Evolutionary conservation across 2,113 vertebrate species (phyloP).

Genomic region (Indicator indicator): DNA sequence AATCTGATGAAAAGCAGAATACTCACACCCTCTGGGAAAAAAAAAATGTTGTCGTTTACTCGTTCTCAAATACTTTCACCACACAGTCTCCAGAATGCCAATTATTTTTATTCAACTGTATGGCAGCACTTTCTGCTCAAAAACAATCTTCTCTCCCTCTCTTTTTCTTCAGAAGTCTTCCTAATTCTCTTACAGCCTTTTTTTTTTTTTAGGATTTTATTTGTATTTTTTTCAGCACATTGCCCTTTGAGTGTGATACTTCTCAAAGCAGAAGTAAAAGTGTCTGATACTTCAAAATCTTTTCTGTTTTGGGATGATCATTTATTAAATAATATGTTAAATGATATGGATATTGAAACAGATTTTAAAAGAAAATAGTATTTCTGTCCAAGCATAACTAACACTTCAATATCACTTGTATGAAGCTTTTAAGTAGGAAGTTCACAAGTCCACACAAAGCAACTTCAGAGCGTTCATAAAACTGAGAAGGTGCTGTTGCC

Average conservation of each 20-base stretch:
- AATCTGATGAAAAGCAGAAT: slow-evolving; percentile 49
- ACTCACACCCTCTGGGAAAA: neutral
- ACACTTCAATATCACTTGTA: neutral
- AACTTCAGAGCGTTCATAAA: neutral
- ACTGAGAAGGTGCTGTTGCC: neutral
- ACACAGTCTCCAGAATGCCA: slow-evolving; percentile 23
- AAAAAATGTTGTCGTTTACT: slow-evolving; percentile 30
- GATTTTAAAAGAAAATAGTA: no score
- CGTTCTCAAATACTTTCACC: slow-evolving; percentile 48
- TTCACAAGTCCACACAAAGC: neutral
- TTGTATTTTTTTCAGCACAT: slow-evolving; percentile 31
- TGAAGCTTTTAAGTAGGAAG: neutral
- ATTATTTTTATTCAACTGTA: slow-evolving; percentile 68
- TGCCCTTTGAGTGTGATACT: slow-evolving; percentile 11
- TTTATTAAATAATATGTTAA: neutral
- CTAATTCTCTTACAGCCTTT: neutral
- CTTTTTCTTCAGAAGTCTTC: slow-evolving; percentile 35
- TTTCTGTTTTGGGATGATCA: neutral
- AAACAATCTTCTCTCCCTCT: slow-evolving; percentile 24
- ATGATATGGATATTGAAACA: no score
- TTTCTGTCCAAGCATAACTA: neutral
- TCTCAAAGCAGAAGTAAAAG: slow-evolving; percentile 31
- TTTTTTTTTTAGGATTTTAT: slow-evolving; percentile 11
- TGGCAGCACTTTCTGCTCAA: slow-evolving; percentile 6
- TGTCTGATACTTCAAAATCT: neutral